Evolutionary conservation across 1,140 invertebrate genomes (phyloP), one percentile per base, ranked within the genome.

Genomic region (Temnothorax curvispinosus): DNA sequence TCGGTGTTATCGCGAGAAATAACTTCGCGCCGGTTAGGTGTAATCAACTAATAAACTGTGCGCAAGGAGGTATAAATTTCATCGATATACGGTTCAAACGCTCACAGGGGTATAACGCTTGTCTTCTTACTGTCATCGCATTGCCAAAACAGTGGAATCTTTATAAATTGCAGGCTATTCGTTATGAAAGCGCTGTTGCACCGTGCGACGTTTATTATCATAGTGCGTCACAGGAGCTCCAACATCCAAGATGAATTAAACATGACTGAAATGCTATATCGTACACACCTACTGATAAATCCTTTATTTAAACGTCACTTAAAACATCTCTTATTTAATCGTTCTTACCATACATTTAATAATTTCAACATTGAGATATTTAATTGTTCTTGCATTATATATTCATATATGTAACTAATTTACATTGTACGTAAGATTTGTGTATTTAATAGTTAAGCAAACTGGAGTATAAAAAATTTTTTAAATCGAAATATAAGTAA

Each of bases 81-180:
- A 84, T 84, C 69, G 32, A 38, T 54, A 56, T n/a, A 60, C 18
- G 54, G 47, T 65, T 35, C 13, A 15, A 65, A 38, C 3, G 41
- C 41, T 78, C 13, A 27, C 47, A 4, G 27, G 8, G 41, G 5
- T 27, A 50, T 84, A 60, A 84, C 15, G 44, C 81, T 76, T 84
- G 71, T 84, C 81, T 21, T 74, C 65, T 75, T 60, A 84, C 81
- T 84, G 80, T 84, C 69, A n/a, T 84, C 41, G 18, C 18, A 75
- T 32, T 84, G 54, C 81, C 69, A 84, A 84, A 84, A 84, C 54
- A 75, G 54, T 56, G 67, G 54, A 84, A 84, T 84, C 81, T 76
- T 76, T 62, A 76, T 84, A 84, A 75, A 76, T 50, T 41, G 69
- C 71, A 2, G 38, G 21, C 54, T 41, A 44, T 84, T 38, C 21